Conservation (phyloP, 2,888 invertebrate genomes). For the Drosophila leonis region DNA sequence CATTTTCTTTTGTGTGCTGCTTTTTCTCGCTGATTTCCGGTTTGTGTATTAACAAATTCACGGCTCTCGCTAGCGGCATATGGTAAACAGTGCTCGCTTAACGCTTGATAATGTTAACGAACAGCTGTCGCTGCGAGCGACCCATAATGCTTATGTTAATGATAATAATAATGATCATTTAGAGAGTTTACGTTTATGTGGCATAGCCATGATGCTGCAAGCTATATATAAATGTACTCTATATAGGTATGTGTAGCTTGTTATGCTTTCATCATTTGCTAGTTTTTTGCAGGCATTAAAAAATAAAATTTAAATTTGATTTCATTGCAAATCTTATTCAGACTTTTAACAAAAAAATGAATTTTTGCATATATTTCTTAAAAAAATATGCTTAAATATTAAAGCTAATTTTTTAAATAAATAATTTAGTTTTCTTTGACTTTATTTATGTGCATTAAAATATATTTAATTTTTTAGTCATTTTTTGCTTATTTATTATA, state of each 20-base stretch:
- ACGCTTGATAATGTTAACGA: slow-evolving; percentile 46
- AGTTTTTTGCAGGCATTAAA: not conserved
- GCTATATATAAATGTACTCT: slow-evolving; percentile 8
- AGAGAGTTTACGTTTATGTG: not conserved
- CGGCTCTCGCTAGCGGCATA: slow-evolving; percentile 46
- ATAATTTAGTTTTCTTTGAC: not conserved
- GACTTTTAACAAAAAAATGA: not conserved
- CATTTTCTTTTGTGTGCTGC: slow-evolving; percentile 12
- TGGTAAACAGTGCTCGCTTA: slow-evolving; percentile 33
- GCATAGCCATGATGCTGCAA: slow-evolving; percentile 5
- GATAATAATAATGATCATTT: slow-evolving; percentile 25
- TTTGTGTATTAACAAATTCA: slow-evolving; percentile 66
- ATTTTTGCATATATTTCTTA: not conserved
- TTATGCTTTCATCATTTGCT: not conserved
- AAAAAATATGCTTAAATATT: not conserved
- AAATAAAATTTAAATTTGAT: not conserved
- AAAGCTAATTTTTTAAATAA: not conserved
- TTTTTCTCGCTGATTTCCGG: not conserved
- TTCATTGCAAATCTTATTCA: not conserved
- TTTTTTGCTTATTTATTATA: not conserved
- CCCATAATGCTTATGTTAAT: slow-evolving; percentile 24
- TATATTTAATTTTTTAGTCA: not conserved
- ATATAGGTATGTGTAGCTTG: not conserved
- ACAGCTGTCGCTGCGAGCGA: slow-evolving; percentile 37
- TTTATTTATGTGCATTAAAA: not conserved